Conservation (phyloP, 1,140 invertebrate species). For the Lepidurus apus region DNA sequence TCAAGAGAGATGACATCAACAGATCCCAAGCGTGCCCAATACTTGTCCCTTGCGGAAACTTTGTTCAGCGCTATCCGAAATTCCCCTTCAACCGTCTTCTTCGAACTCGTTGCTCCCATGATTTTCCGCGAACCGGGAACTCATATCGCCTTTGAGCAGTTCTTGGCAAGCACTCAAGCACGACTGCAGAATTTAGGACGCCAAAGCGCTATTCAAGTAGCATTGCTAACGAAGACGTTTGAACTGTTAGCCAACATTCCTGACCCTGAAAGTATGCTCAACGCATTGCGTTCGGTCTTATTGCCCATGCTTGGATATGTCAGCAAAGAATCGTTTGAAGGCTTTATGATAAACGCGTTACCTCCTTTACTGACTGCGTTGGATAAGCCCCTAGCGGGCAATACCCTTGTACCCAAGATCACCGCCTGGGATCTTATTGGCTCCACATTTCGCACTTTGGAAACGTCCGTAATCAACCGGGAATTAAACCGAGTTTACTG, state of each 20-base stretch:
- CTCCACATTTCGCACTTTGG: not conserved
- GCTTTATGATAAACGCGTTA: not conserved
- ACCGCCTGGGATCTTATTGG: not conserved
- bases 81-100: not conserved
- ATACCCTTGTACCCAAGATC: conserved; percentile 4
- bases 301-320: not conserved
- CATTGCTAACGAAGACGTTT: not conserved
- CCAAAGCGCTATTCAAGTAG: not conserved
- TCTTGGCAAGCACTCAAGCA: not conserved
- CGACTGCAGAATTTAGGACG: not conserved
- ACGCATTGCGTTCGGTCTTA: not conserved
- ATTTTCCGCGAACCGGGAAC: not conserved
- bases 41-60: not conserved
- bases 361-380: not conserved
- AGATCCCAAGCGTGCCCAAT: not conserved
- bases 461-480: not conserved
- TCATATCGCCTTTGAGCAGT: not conserved
- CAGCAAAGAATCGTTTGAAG: conserved; percentile 19
- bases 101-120: not conserved
- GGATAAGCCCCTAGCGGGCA: not conserved
- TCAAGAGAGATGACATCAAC: not conserved
- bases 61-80: not conserved
- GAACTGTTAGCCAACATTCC: not conserved
- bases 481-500: conserved; percentile 9
- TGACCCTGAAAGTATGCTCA: not conserved